Evolutionary conservation across 2,888 invertebrate species (phyloP).

Genomic region (Chloroclystis v-ata): DNA sequence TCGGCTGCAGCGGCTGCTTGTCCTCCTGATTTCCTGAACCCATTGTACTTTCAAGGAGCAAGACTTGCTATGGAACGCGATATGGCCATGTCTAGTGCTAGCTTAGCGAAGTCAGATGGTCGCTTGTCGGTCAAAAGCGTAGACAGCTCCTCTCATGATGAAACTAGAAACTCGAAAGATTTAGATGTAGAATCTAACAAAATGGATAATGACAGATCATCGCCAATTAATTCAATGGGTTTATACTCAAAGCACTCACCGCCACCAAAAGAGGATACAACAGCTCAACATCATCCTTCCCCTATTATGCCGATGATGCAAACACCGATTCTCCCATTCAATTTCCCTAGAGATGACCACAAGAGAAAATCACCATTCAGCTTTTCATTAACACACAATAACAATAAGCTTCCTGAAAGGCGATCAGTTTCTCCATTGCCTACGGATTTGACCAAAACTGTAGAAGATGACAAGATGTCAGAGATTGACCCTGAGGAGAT

Average conservation of each 20-base stretch:
- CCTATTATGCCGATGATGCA: conserved; percentile 79
- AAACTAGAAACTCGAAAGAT: conserved; percentile 57
- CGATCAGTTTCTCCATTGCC: conserved; percentile 51
- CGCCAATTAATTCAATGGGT: conserved; percentile 74
- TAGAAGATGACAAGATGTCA: conserved; percentile 52
- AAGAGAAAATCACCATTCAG: conserved; percentile 61
- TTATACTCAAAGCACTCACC: conserved; percentile 80
- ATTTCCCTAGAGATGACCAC: conserved; percentile 54
- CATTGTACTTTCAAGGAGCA: conserved; percentile 79
- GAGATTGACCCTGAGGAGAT: conserved; percentile 61
- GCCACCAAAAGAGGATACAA: conserved; percentile 81
- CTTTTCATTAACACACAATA: conserved; percentile 55
- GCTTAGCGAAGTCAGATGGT: conserved; percentile 71
- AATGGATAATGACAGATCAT: conserved; percentile 66
- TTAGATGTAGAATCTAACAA: conserved; percentile 52
- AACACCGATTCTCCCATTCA: conserved; percentile 54
- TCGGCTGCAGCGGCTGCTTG: conserved; percentile 72
- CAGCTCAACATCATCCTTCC: conserved; percentile 80
- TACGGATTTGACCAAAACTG: conserved; percentile 60
- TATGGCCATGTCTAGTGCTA: conserved; percentile 72
- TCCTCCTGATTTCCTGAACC: conserved; percentile 80
- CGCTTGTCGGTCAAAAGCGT: conserved; percentile 67
- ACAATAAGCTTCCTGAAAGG: conserved; percentile 46
- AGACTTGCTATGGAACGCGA: conserved; percentile 73
- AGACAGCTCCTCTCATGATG: conserved; percentile 67